Base-by-base conservation (phyloP, 2,113 vertebrate species). In the Ophiodon elongatus region DNA sequence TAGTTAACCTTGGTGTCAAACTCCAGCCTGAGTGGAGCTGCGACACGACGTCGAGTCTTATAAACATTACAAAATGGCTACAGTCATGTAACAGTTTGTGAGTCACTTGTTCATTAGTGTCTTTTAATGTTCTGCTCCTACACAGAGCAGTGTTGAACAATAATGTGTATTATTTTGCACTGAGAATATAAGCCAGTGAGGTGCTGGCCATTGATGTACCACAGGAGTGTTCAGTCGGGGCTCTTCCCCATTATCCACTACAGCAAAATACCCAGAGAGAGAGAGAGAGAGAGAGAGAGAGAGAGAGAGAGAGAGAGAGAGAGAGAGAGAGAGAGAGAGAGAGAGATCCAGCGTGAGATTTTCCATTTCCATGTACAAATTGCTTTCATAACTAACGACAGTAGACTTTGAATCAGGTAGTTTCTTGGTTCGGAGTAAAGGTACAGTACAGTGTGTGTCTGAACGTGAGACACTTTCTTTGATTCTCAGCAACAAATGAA, bases 171-270 rank as follows among this genome's bases (percentile, higher is more conserved):
- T 73, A 59, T 87, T 83, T 71, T 19, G n/a, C 27, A 57, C 17
- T 25, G 59, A 47, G 71, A 69, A 68, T 70, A 25, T 56, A 52
- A 63, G 45, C 54, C 39, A 27, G 41, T 35, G 43, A 79, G 57
- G 25, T 76, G 39, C 39, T 62, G 57, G 41, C 63, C 73, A 81
- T 17, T 82, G 73, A 84, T 82, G 80, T 67, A 23, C 8, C 43
- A 57, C 13, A 69, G 52, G 64, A 73, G 41, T 59, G 83, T 79
- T 75, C 45, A 79, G 74, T 68, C 76, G 52, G 60, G n/a, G 67
- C 70, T 85, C 39, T 15, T 79, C 75, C 76, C 33, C 47, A n/a
- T 83, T 69, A 85, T 87, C 64, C 54, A 59, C 80, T 71, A 79
- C 80, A 80, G 45, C 33, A 35, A 86, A 82, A 82, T 80, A 76